Evolutionary conservation across 2,113 vertebrate genomes (phyloP).

Genomic region (Mesembrinibis cayennensis): DNA sequence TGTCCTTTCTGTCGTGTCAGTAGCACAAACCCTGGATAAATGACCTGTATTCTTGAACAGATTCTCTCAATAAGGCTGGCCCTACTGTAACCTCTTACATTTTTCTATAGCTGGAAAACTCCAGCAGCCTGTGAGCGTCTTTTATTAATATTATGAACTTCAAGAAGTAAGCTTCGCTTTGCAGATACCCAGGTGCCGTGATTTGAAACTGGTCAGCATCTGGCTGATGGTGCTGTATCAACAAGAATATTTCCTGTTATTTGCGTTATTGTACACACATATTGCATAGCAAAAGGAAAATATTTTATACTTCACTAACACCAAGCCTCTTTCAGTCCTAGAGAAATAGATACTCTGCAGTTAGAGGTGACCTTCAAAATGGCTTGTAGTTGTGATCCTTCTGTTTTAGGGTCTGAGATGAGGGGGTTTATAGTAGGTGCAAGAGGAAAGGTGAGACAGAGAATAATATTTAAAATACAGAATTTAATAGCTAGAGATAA

Average conservation of each 20-base stretch:
- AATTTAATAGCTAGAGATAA: background rate
- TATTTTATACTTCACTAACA: slow-evolving; percentile 20
- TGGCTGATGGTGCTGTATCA: background rate
- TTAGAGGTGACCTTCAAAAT: background rate
- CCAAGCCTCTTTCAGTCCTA: background rate
- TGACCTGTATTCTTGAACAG: background rate
- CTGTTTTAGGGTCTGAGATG: background rate
- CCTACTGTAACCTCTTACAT: background rate
- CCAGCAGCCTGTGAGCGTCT: background rate
- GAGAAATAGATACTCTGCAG: background rate
- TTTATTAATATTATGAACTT: background rate
- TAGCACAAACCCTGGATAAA: background rate
- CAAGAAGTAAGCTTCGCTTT: background rate
- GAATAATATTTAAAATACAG: background rate
- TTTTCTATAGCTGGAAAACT: background rate
- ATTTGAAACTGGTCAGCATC: background rate
- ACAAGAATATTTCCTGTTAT: background rate
- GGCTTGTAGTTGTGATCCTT: background rate
- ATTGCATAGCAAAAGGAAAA: slow-evolving; percentile 8
- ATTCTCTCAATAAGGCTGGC: background rate
- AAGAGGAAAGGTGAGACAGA: background rate
- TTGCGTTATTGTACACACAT: background rate
- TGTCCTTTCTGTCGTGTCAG: background rate
- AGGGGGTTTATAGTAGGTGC: background rate
- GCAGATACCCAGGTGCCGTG: background rate